A percentile compares a stretch with the other conserved stretches of the same genome.
phyloP scores from a whole-genome alignment of 2,888 invertebrate genomes.

The Epiblema foenella region DNA sequence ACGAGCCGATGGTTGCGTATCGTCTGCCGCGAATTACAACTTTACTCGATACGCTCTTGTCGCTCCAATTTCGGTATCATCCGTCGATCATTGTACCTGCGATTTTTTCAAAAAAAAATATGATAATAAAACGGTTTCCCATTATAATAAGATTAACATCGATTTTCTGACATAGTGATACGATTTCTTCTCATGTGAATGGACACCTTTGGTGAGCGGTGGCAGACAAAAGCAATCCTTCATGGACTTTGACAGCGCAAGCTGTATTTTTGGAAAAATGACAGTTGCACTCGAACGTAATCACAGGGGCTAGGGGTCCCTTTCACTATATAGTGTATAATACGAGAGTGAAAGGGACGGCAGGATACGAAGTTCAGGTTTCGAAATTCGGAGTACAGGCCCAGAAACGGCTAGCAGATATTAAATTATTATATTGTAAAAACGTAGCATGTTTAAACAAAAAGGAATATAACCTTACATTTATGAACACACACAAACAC shows the following conservation, averaged over 20 bases:
- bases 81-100: slow-evolving; percentile 59
- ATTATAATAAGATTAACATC: slow-evolving; percentile 58
- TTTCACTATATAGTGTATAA: too few species aligned
- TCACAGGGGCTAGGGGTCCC: too few species aligned
- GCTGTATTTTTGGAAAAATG: slow-evolving; percentile 55
- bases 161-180: slow-evolving; percentile 60
- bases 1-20: neutral
- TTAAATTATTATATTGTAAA: too few species aligned
- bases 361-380: too few species aligned
- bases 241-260: slow-evolving; percentile 66
- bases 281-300: slow-evolving; percentile 10
- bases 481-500: neutral
- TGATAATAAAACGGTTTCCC: slow-evolving; percentile 50
- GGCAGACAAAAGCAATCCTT: slow-evolving; percentile 64
- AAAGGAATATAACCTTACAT: too few species aligned
- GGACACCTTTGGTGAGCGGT: slow-evolving; percentile 58
- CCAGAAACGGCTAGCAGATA: too few species aligned
- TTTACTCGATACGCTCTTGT: slow-evolving; percentile 56
- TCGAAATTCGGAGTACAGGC: too few species aligned
- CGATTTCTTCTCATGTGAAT: slow-evolving; percentile 63
- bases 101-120: slow-evolving; percentile 52
- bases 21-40: slow-evolving; percentile 39
- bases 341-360: too few species aligned
- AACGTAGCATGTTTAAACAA: too few species aligned
- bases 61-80: slow-evolving; percentile 64